Conservation (phyloP, 2,888 invertebrate species). For the Drosophila suboccidentalis region DNA sequence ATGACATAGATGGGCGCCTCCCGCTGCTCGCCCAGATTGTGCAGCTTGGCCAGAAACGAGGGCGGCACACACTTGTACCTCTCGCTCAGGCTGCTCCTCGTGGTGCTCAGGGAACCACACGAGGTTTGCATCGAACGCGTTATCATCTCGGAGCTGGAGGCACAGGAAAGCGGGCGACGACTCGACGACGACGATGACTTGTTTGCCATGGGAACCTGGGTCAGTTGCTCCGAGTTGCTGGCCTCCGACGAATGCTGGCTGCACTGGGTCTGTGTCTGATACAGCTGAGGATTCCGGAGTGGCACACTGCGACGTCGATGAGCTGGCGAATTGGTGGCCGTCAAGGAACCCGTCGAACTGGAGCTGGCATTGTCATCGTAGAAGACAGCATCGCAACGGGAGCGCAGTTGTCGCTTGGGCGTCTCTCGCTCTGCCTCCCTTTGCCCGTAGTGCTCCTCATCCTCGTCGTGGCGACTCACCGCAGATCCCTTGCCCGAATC, state of each 20-base stretch:
- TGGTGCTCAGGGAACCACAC: slow-evolving; percentile 83
- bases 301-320: slow-evolving; percentile 84
- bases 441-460: slow-evolving; percentile 81
- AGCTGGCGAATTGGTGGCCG: slow-evolving; percentile 83
- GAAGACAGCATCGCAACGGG: slow-evolving; percentile 71
- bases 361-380: slow-evolving; percentile 78
- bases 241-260: slow-evolving; percentile 84
- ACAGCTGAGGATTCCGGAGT: slow-evolving; percentile 84
- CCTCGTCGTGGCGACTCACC: slow-evolving; percentile 85
- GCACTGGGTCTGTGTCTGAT: slow-evolving; percentile 66
- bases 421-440: slow-evolving; percentile 40
- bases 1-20: slow-evolving; percentile 94
- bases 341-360: slow-evolving; percentile 81
- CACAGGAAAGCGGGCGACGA: slow-evolving; percentile 73
- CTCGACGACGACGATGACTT: slow-evolving; percentile 18
- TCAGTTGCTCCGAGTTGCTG: slow-evolving; percentile 84
- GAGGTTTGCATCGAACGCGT: slow-evolving; percentile 92
- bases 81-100: slow-evolving; percentile 85
- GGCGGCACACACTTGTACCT: slow-evolving; percentile 89
- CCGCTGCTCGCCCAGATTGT: slow-evolving; percentile 88
- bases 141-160: slow-evolving; percentile 86
- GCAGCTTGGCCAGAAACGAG: slow-evolving; percentile 89
- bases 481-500: slow-evolving; percentile 86
- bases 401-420: slow-evolving; percentile 59
- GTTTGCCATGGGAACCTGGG: slow-evolving; percentile 72